Evolutionary conservation across 2,888 invertebrate genomes (phyloP).

Genomic region (Luperina testacea): DNA sequence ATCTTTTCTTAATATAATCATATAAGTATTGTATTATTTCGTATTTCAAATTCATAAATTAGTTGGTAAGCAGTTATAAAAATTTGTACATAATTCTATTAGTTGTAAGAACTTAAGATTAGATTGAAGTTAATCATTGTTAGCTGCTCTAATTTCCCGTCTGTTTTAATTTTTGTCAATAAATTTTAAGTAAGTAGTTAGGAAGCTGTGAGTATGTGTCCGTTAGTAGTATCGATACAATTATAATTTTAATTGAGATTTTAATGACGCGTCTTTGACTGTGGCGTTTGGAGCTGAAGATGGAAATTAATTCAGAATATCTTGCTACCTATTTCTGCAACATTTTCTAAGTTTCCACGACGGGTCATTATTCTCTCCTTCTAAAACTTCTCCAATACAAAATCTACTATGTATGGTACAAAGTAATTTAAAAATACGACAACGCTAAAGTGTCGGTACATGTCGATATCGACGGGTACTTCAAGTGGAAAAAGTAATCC

Average conservation of each 20-base stretch:
- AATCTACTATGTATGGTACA: constrained; percentile 80
- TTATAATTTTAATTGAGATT: constrained; percentile 28
- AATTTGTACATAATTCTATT: constrained; percentile 65
- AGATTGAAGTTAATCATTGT: constrained; percentile 89
- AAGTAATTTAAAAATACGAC: constrained; percentile 76
- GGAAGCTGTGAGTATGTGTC: constrained; percentile 45
- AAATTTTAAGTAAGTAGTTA: constrained; percentile 42
- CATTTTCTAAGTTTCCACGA: neutral
- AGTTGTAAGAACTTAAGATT: constrained; percentile 75
- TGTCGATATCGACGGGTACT: constrained; percentile 51
- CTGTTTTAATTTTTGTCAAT: constrained; percentile 63
- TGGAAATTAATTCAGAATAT: constrained; percentile 2
- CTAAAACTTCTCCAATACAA: constrained; percentile 46
- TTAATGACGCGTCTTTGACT: constrained; percentile 28
- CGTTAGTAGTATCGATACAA: constrained; percentile 36
- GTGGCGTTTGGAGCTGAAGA: neutral
- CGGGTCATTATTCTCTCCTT: constrained; percentile 24
- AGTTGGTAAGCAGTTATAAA: constrained; percentile 64
- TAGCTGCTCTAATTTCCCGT: constrained; percentile 71
- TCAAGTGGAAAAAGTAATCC: constrained; percentile 69
- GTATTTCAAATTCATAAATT: constrained; percentile 62
- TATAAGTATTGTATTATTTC: constrained; percentile 60
- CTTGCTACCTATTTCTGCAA: neutral
- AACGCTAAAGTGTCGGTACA: constrained; percentile 55
- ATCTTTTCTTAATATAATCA: constrained; percentile 82